Evolutionary conservation across 2,797 vertebrate genomes (phyloP).

Genomic region (Enoplosus armatus): DNA sequence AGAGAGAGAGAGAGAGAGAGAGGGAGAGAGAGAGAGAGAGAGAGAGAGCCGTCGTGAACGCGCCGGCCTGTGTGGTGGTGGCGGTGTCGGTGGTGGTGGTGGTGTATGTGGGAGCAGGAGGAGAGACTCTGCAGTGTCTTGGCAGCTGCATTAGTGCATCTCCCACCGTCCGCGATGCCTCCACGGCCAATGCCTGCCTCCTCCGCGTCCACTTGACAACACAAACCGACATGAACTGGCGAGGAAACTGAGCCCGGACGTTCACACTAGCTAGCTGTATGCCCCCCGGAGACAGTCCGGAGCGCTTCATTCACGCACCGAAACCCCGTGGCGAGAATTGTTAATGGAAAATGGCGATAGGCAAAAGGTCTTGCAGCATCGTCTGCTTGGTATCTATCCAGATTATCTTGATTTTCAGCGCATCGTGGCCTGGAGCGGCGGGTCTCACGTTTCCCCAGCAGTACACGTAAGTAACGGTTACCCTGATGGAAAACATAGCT

Average conservation of each 20-base stretch:
- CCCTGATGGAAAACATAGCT: conserved; percentile 28
- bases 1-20: conserved; percentile 29
- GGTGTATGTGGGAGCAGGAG: conserved; percentile 75
- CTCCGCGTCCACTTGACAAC: conserved; percentile 69
- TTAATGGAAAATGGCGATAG: conserved; percentile 94
- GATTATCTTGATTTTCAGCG: conserved; percentile 87
- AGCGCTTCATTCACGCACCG: conserved; percentile 59
- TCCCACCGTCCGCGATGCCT: conserved; percentile 75
- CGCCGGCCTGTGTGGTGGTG: conserved; percentile 58
- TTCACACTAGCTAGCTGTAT: conserved; percentile 22
- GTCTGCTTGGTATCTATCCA: conserved; percentile 87
- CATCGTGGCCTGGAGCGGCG: conserved; percentile 88
- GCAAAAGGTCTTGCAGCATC: conserved; percentile 89
- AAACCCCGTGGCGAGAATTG: conserved; percentile 64
- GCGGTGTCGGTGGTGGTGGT: conserved; percentile 22
- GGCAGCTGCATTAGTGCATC: conserved; percentile 81
- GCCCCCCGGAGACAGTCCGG: conserved; percentile 54
- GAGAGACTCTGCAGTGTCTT: conserved; percentile 82
- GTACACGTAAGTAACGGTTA: conserved; percentile 90
- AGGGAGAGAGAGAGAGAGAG: conserved; percentile 30
- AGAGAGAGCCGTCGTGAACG: conserved; percentile 55
- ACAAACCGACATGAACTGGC: conserved; percentile 53
- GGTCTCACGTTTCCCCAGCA: conserved; percentile 94
- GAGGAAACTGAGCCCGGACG: conserved; percentile 62
- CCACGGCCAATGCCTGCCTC: conserved; percentile 66